Base-by-base conservation (phyloP, 2,888 invertebrate genomes). In the Cephus spinipes region DNA sequence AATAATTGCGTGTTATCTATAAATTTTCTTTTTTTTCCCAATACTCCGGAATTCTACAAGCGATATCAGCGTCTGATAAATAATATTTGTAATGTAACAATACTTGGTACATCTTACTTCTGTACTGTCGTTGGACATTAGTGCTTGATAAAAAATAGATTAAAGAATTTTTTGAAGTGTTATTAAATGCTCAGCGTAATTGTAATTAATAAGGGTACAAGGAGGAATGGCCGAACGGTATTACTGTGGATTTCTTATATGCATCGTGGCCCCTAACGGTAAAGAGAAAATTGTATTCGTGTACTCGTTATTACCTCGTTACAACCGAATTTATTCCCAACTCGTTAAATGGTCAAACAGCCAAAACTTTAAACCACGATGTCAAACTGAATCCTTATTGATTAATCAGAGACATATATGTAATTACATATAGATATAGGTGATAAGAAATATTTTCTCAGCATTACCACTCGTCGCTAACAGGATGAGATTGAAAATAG, bases 251-350 rank as follows among this genome's bases (percentile, higher is more conserved):
- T 55, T 55, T 55, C 40, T 55, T 55, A 9, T 23, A 71, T 71
- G 71, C 30, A 71, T 32, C 31, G 32, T 32, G 71, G 32, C 31
- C 31, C 30, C 71, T 71, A 71, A 71, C 71, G 71, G 71, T 71
- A 71, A 71, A 71, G 71, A 71, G 71, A 71, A 31, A 71, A n/a
- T 71, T 55, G 23, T 71, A 71, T 71, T 71, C 32, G 71, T 71
- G 71, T 32, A 30, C 32, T 55, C 40, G 40, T 55, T 55, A 55
- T 55, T 55, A 55, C 6, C 40, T 55, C 40, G 15, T 55, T 55
- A 55, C 6, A 55, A 4, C 40, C 40, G 23, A 55, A 55, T 23
- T 55, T 55, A 55, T 23, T 55, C 6, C 2, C 40, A 55, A 55
- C 40, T 23, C 6, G 4, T 55, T 55, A 55, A 55, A 55, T 6